phyloP scores from a whole-genome alignment of 2,113 vertebrate species.

The Bostrychus sinensis region DNA sequence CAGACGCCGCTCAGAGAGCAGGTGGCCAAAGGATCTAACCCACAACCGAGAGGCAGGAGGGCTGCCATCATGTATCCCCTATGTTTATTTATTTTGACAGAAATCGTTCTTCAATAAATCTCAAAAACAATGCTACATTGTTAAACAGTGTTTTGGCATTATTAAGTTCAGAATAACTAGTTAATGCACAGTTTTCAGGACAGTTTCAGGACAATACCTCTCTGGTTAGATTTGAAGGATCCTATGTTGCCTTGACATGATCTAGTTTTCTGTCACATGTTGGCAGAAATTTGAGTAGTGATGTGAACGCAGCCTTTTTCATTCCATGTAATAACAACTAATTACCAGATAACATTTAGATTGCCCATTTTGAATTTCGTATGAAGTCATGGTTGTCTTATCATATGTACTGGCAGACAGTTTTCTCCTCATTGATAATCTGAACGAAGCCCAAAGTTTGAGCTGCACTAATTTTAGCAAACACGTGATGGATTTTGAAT shows the following conservation, averaged over 20 bases:
- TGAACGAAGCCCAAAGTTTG: conserved; percentile 10
- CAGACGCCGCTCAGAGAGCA: no score
- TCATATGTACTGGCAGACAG: background rate
- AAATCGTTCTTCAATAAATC: no score
- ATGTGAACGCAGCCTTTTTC: background rate
- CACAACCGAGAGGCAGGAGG: no score
- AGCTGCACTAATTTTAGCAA: conserved; percentile 6
- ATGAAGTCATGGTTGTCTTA: conserved; percentile 5
- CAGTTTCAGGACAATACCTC: no score
- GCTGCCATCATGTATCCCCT: no score
- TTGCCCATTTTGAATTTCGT: background rate
- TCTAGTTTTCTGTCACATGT: background rate
- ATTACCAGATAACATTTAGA: background rate
- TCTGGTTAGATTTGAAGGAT: background rate
- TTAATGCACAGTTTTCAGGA: no score
- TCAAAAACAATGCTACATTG: no score
- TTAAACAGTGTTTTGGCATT: no score
- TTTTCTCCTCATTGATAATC: conserved; percentile 3
- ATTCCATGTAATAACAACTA: background rate
- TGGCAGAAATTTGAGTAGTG: background rate
- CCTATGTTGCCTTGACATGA: background rate
- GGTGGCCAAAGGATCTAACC: no score
- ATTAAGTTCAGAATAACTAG: no score
- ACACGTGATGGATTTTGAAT: conserved; percentile 7
- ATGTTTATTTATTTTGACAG: no score